Conservation (phyloP, 2,888 invertebrate species). For the Rhagonycha lutea region DNA sequence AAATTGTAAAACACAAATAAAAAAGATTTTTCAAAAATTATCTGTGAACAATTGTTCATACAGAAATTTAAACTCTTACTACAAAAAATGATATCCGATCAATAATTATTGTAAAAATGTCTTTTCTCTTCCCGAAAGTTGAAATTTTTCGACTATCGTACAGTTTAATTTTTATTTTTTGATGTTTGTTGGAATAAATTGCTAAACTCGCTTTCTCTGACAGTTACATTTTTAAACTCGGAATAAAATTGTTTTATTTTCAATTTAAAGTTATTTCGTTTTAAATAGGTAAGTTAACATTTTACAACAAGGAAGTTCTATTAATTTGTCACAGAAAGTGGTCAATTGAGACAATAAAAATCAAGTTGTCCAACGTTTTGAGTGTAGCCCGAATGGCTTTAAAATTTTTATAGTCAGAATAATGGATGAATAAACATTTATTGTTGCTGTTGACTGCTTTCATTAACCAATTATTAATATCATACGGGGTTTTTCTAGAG, state of each 20-base stretch:
- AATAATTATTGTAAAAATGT: background rate
- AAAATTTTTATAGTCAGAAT: no score
- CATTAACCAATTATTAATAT: no score
- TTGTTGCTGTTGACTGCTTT: no score
- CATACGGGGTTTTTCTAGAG: no score
- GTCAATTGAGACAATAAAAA: no score
- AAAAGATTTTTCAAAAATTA: conserved; percentile 6
- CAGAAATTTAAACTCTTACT: background rate
- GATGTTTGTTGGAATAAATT: background rate
- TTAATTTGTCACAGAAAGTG: no score
- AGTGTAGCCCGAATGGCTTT: no score
- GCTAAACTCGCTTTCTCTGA: background rate
- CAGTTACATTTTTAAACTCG: background rate
- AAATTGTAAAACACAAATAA: conserved; percentile 23
- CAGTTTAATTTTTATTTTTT: background rate
- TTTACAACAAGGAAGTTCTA: no score
- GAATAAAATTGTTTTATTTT: background rate
- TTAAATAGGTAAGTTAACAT: background rate
- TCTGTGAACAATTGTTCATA: background rate
- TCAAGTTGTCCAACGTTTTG: no score
- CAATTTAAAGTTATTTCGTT: background rate
- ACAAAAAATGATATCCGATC: background rate
- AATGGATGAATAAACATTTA: no score
- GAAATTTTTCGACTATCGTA: no score
- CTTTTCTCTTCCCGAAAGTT: no score